phyloP scores from a whole-genome alignment of 1,140 invertebrate species.

The Spodoptera frugiperda region DNA sequence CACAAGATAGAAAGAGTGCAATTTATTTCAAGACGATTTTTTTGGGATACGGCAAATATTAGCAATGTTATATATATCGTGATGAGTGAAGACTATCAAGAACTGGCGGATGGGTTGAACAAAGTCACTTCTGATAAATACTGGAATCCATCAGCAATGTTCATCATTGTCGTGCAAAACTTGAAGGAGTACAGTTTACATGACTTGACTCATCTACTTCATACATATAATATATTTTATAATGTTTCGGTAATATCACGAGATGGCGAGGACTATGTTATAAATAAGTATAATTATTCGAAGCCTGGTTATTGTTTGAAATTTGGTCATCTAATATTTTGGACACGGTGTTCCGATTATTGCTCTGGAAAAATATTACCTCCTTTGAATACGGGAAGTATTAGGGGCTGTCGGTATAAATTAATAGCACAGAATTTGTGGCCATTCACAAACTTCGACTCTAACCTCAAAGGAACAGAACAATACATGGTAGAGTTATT shows the following conservation, averaged over 20 bases:
- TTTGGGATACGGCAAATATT: conserved; percentile 32
- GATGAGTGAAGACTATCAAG: conserved; percentile 32
- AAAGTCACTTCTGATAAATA: conserved; percentile 44
- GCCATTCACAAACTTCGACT: conserved; percentile 21
- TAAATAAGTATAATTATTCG: conserved; percentile 7
- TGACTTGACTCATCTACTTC: background rate
- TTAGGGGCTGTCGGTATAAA: conserved; percentile 43
- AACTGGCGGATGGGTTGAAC: conserved; percentile 42
- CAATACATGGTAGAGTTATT: conserved; percentile 36
- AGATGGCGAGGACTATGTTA: background rate
- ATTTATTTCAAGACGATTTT: conserved; percentile 47
- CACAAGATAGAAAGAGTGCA: conserved; percentile 31
- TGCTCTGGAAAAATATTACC: background rate
- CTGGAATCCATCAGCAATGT: conserved; percentile 56
- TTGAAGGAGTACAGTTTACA: background rate
- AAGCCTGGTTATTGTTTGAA: background rate
- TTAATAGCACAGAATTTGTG: conserved; percentile 12
- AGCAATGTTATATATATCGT: conserved; percentile 49
- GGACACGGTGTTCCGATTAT: conserved; percentile 8
- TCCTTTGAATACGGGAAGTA: conserved; percentile 6
- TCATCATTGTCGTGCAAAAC: conserved; percentile 49
- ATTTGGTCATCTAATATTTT: background rate
- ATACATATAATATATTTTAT: conserved; percentile 5
- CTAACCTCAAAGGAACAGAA: conserved; percentile 8
- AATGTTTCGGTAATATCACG: background rate